Base-by-base conservation (phyloP, 2,888 invertebrate species). In the Helobdella robusta region DNA sequence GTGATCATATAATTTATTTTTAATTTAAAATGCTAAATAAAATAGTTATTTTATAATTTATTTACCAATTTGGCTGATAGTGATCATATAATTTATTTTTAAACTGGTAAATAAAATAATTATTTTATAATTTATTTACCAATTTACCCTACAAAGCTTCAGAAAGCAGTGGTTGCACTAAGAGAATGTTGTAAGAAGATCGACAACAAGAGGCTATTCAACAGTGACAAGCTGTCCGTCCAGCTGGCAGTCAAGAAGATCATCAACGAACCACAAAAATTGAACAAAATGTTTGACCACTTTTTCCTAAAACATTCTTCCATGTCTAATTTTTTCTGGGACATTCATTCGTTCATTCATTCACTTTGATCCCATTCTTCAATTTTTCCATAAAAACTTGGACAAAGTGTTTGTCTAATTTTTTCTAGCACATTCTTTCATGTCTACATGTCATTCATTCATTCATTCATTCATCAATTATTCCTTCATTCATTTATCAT, bases 161-260 rank as follows among this genome's bases (percentile, higher is more conserved):
- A 23, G 23, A 67, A 65, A 36, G 68, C 68, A 1, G 64, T 66
- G 18, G 44, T 36, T 8, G 69, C 68, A 20, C 58, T 69, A 11
- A 68, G 67, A 44, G 65, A 70, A 40, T 67, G 66, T 20, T 59
- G 65, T 23, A 65, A 62, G 30, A 70, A 67, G 40, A 20, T 36
- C 34, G 59, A 25, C 30, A 46, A 59, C 34, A 28, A 52, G 6
- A 66, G 25, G 66, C 70, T 46, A 40, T 74, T 25, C 64, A 71
- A 71, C 8, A 70, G 67, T 25, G 69, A 72, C 35, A 72, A 72
- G 50, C 70, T 76, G n/a, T 65, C 70, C 32, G 30, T 76, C 48
- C 73, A 72, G 68, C 69, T 76, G 44, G 68, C 68, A 40, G 68
- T 76, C 58, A 74, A 73, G 62, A 73, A 73, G 64, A 68, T 75